A percentile compares a stretch with the other conserved stretches of the same genome.
Evolutionary conservation across 2,797 vertebrate species (phyloP).

Genomic region (Sibirionetta formosa): DNA sequence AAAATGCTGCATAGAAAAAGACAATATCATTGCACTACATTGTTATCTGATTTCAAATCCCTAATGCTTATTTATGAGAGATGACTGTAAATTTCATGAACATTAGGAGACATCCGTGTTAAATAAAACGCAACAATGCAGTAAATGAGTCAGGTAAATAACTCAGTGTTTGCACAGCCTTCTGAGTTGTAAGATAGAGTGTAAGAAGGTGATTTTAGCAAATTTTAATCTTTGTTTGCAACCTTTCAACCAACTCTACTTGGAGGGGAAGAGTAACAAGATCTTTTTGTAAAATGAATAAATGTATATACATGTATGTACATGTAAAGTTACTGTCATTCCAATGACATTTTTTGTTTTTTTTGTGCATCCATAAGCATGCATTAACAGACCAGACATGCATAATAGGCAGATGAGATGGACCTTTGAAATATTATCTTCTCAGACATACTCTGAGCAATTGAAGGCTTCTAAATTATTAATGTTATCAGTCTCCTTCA

Average conservation of each 20-base stretch:
- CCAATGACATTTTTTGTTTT: background rate
- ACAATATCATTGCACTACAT: background rate
- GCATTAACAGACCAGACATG: background rate
- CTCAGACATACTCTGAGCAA: constrained; percentile 13
- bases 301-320: background rate
- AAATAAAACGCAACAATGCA: background rate
- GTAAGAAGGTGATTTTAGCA: background rate
- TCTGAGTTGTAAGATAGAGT: background rate
- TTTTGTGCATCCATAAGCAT: background rate
- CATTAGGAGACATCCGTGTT: background rate
- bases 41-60: background rate
- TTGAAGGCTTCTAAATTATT: constrained; percentile 37
- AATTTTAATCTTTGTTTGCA: constrained; percentile 11
- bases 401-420: background rate
- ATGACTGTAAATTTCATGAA: background rate
- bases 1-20: background rate
- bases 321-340: background rate
- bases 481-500: constrained; percentile 14
- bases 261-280: background rate
- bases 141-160: background rate
- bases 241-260: background rate
- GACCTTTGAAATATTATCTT: constrained; percentile 42
- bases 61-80: background rate
- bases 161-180: background rate
- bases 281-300: background rate